phyloP scores from a whole-genome alignment of 2,797 vertebrate species.

The Discoglossus pictus region DNA sequence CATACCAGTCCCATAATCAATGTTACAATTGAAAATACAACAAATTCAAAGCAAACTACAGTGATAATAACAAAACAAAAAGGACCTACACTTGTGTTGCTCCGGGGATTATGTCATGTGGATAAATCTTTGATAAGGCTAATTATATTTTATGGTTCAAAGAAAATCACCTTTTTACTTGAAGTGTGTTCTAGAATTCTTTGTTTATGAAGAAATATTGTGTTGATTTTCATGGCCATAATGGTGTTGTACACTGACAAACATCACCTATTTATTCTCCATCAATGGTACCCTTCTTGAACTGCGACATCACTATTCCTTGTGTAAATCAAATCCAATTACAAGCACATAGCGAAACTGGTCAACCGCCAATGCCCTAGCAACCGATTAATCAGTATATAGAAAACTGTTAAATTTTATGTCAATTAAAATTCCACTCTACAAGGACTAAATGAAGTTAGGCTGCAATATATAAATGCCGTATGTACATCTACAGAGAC shows the following conservation, averaged over 20 bases:
- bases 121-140: no score
- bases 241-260: not conserved
- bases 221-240: no score
- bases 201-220: no score
- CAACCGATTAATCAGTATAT: slow-evolving; percentile 36
- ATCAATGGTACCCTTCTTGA: slow-evolving; percentile 11
- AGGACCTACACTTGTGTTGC: no score
- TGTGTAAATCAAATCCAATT: slow-evolving; percentile 39
- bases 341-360: slow-evolving; percentile 28
- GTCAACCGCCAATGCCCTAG: slow-evolving; percentile 4
- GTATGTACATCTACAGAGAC: not conserved
- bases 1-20: no score
- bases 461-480: slow-evolving; percentile 15
- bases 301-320: slow-evolving; percentile 36
- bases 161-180: no score
- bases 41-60: no score
- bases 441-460: slow-evolving; percentile 28
- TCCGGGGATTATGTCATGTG: no score
- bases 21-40: no score
- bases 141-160: no score
- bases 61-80: no score
- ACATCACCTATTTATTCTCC: slow-evolving; percentile 17
- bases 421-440: slow-evolving; percentile 49
- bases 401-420: slow-evolving; percentile 31
- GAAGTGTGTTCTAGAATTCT: no score